Evolutionary conservation across 2,888 invertebrate genomes (phyloP).

Genomic region (Pinctada fucata): DNA sequence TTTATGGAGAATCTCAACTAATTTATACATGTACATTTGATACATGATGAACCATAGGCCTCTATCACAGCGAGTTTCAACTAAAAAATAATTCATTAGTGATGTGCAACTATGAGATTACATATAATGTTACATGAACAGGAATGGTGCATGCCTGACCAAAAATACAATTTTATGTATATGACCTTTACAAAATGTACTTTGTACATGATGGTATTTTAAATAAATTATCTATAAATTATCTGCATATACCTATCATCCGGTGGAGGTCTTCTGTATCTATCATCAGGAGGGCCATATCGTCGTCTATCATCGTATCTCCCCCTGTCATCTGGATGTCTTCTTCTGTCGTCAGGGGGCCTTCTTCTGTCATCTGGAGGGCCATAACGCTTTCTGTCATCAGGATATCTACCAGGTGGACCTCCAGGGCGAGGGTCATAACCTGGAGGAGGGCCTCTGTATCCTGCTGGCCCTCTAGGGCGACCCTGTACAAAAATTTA

Average conservation of each 20-base stretch:
- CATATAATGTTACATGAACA: too few relatives aligned
- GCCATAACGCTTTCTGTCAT: slow-evolving; percentile 40
- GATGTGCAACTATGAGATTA: too few relatives aligned
- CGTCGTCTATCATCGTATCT: slow-evolving; percentile 30
- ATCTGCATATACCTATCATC: slow-evolving; percentile 22
- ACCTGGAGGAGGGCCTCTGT: slow-evolving; percentile 40
- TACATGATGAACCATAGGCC: too few relatives aligned
- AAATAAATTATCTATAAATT: too few relatives aligned
- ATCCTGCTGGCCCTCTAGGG: slow-evolving; percentile 33
- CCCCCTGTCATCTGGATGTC: slow-evolving; percentile 30
- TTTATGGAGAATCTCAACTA: too few relatives aligned
- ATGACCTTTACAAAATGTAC: too few relatives aligned
- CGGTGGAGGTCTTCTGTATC: slow-evolving; percentile 35
- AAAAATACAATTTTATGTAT: too few relatives aligned
- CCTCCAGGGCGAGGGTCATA: slow-evolving; percentile 11
- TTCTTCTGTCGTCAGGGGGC: slow-evolving; percentile 32
- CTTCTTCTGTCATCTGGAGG: slow-evolving; percentile 40
- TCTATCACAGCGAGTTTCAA: too few relatives aligned
- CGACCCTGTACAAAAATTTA: background rate
- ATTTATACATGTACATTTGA: too few relatives aligned
- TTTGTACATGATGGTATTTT: too few relatives aligned
- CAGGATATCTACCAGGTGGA: slow-evolving; percentile 30
- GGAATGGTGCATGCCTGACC: too few relatives aligned
- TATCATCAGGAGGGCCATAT: slow-evolving; percentile 38
- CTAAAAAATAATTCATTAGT: too few relatives aligned